Evolutionary conservation across 2,888 invertebrate genomes (phyloP).

Genomic region (Tuberolachnus salignus): DNA sequence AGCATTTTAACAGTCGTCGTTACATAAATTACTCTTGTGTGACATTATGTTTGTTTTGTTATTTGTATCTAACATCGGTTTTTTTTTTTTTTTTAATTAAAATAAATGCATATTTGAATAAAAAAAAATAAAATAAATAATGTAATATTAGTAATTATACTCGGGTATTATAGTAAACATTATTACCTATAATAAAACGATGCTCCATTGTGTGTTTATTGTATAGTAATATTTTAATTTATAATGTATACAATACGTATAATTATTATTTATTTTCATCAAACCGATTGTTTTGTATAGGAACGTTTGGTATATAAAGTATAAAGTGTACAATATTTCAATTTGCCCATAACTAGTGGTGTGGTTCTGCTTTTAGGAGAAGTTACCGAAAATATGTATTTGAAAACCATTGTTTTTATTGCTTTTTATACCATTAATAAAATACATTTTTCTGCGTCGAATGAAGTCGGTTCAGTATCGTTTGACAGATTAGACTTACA

Average conservation of each 20-base stretch:
- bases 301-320: background rate
- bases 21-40: slow-evolving; percentile 1
- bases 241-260: slow-evolving; percentile 18
- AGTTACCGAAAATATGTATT: slow-evolving; percentile 27
- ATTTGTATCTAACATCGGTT: background rate
- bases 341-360: background rate
- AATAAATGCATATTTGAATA: slow-evolving; percentile 25
- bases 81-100: slow-evolving; percentile 13
- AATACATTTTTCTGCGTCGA: slow-evolving; percentile 1
- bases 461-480: background rate
- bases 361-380: background rate
- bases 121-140: background rate
- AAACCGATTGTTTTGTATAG: background rate
- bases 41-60: slow-evolving; percentile 13
- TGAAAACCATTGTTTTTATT: background rate
- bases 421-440: background rate
- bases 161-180: background rate
- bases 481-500: slow-evolving; percentile 44
- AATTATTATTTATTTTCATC: background rate
- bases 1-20: slow-evolving; percentile 4
- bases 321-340: background rate
- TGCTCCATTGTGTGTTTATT: background rate
- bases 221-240: background rate
- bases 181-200: background rate
- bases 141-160: background rate